phyloP scores from a whole-genome alignment of 2,888 invertebrate species.

The Deilephila elpenor region DNA sequence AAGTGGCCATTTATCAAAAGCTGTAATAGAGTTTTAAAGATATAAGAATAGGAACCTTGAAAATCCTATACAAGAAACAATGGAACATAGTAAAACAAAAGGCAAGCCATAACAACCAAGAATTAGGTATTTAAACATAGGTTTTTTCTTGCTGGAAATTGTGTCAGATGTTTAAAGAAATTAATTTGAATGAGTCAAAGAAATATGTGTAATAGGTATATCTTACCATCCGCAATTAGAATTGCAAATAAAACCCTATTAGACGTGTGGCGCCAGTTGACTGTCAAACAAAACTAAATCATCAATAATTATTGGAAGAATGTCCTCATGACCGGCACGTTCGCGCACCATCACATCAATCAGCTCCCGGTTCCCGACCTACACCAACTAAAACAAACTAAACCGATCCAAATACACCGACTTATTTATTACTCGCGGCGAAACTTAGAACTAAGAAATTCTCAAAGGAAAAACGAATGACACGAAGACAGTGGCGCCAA shows the following conservation, averaged over 20 bases:
- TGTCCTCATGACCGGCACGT: background rate
- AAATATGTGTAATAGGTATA: background rate
- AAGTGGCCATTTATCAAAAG: too few species aligned
- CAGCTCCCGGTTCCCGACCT: slow-evolving; percentile 14
- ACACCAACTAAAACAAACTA: slow-evolving; percentile 7
- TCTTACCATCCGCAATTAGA: background rate
- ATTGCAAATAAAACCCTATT: background rate
- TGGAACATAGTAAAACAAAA: too few species aligned
- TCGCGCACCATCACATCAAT: background rate
- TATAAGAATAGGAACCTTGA: too few species aligned
- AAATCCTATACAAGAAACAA: too few species aligned
- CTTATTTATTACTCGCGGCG: slow-evolving; percentile 1
- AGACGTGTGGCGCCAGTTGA: background rate
- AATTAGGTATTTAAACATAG: too few species aligned
- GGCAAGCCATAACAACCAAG: too few species aligned
- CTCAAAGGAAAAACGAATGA: background rate
- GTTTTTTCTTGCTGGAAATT: too few species aligned
- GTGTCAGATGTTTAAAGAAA: background rate
- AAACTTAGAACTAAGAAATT: slow-evolving; percentile 2
- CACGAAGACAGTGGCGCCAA: slow-evolving; percentile 18
- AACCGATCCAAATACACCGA: slow-evolving; percentile 17
- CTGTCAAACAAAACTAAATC: background rate
- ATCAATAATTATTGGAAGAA: background rate
- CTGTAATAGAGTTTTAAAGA: too few species aligned
- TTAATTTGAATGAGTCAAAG: background rate